Evolutionary conservation across 2,797 vertebrate genomes (phyloP), one percentile per base, ranked within the genome.

Genomic region (Enteromius unitaeniatus): DNA sequence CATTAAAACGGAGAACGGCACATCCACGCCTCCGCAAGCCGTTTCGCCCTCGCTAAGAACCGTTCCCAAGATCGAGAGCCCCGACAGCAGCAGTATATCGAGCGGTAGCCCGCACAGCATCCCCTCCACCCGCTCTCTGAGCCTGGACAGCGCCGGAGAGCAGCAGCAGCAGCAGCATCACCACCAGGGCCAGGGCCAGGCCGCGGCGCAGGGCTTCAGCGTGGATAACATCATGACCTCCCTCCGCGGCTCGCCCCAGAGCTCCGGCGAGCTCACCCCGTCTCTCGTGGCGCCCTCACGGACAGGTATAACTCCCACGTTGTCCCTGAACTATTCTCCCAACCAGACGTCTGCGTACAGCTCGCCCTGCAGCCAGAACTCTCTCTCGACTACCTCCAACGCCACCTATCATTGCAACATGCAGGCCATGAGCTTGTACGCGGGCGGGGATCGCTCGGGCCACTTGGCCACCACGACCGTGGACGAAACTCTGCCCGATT

Each of bases 171-270:
- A 68, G 64, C 84, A 79, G 10, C 87, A 88, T 1, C 62, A 68
- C n/a, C 83, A 78, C 2, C 94, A 93, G 17, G 92, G 94, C 83
- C 95, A 95, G 85, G 89, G 90, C 49, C 95, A 95, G 91, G 93
- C 93, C 86, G 91, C 94, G 13, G 92, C 95, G 70, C 96, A 96
- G 79, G 97, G 97, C 89, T 99, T 99, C 94, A 98, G 97, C 91
- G 97, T 99, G 90, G 97, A 99, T 94, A 98, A 97, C 93, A 98
- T 99, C 93, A 97, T 98, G 96, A 98, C 97, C 67, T 97, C 97
- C 58, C 94, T 98, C 28, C 93, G 97, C 85, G 96, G 96, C 31
- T 98, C 97, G 55, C 97, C 97, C 0, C 97, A 97, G 87, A 94
- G 93, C 75, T 88, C 94, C 45, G 89, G 91, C 0, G 97, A 99